phyloP scores from a whole-genome alignment of 2,113 vertebrate genomes.

The Rhea pennata region DNA sequence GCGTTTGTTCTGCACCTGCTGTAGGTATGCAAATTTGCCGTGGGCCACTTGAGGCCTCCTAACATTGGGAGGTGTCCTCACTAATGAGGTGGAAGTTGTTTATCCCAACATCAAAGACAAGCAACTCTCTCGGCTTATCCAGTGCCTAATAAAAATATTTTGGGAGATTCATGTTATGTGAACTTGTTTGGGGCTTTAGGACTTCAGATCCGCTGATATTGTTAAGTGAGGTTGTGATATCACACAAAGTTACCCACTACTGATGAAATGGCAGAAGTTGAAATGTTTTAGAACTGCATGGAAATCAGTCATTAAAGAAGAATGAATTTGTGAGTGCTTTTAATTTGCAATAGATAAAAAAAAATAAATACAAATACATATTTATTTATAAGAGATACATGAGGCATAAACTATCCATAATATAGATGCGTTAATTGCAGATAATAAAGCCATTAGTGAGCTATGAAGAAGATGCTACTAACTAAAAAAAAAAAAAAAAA shows the following conservation, averaged over 20 bases:
- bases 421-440: neutral
- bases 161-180: neutral
- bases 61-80: neutral
- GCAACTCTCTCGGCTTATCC: neutral
- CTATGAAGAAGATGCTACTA: neutral
- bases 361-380: too few relatives aligned
- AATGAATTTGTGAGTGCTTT: neutral
- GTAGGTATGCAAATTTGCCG: neutral
- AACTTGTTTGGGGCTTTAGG: neutral
- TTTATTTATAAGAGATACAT: too few relatives aligned
- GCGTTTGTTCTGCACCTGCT: neutral
- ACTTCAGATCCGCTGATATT: neutral
- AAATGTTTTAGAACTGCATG: neutral
- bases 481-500: too few relatives aligned
- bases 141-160: neutral
- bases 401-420: neutral
- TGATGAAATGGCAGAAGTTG: neutral
- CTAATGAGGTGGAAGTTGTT: neutral
- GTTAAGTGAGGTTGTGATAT: neutral
- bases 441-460: neutral
- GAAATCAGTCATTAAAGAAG: neutral
- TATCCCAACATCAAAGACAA: neutral
- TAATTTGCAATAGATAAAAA: neutral
- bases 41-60: neutral
- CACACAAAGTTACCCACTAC: neutral